Percentiles rank a stretch among this genome's conserved stretches.
Conservation (phyloP, 1,140 invertebrate species). For the Diorhabda carinulata region DNA sequence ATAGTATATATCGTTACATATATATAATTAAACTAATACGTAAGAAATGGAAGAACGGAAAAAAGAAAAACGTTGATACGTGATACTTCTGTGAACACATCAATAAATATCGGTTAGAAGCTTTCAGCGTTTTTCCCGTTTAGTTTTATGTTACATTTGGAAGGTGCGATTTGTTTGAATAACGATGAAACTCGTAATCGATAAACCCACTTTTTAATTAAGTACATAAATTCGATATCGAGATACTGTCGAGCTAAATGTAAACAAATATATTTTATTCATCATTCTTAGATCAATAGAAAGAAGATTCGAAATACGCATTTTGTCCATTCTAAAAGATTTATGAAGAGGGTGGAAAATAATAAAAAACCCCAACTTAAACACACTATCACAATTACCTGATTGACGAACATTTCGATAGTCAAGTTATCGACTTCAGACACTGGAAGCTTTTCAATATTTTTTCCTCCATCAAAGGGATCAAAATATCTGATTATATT, state of each 20-base stretch:
- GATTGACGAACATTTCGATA: too few relatives aligned
- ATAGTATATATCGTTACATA: not conserved
- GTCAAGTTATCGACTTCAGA: too few relatives aligned
- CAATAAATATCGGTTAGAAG: constrained; percentile 8
- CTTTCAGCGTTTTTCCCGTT: constrained; percentile 6
- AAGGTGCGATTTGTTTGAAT: constrained; percentile 14
- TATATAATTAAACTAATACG: not conserved
- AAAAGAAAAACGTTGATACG: constrained; percentile 13
- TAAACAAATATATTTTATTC: not conserved
- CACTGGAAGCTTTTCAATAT: too few relatives aligned
- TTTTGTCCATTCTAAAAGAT: too few relatives aligned
- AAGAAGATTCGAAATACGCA: too few relatives aligned
- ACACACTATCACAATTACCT: too few relatives aligned
- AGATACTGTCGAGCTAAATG: not conserved
- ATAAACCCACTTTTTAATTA: not conserved
- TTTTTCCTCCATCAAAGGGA: too few relatives aligned
- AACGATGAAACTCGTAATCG: not conserved
- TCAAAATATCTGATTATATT: too few relatives aligned
- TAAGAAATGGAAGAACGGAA: not conserved
- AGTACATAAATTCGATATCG: not conserved
- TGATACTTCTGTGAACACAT: constrained; percentile 16
- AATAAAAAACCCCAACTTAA: too few relatives aligned
- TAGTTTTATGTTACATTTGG: constrained; percentile 10
- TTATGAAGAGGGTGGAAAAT: too few relatives aligned
- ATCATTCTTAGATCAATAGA: too few relatives aligned